Percentiles rank a stretch among this genome's conserved stretches.
Evolutionary conservation across 23 tunicate genomes (phyloP).

Genomic region (Ascidia mentula): DNA sequence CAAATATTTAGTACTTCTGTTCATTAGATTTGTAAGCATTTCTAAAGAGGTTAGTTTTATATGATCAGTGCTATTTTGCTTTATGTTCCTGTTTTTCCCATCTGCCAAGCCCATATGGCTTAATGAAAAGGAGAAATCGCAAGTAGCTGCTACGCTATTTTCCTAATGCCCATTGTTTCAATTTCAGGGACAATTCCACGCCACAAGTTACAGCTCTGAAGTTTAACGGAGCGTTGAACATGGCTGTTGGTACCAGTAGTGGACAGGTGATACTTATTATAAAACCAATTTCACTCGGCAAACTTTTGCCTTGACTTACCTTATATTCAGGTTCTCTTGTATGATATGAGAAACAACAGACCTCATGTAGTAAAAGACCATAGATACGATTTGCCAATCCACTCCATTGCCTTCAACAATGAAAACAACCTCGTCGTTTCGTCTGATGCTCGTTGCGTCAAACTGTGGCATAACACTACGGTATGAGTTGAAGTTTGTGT

Average conservation of each 20-base stretch:
- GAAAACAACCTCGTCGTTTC: conserved; percentile 67
- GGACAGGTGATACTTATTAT: conserved; percentile 51
- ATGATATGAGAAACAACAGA: conserved; percentile 66
- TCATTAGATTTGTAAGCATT: too few relatives aligned
- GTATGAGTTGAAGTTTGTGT: conserved; percentile 20
- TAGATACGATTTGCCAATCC: conserved; percentile 77
- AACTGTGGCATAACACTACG: conserved; percentile 78
- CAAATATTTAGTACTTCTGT: too few relatives aligned
- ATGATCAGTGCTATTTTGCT: background rate
- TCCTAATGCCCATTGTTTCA: too few relatives aligned
- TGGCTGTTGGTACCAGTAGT: conserved; percentile 78
- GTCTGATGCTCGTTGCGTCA: conserved; percentile 68
- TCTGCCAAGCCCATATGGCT: background rate
- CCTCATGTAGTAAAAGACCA: conserved; percentile 84
- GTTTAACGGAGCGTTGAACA: conserved; percentile 32
- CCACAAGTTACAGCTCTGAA: conserved; percentile 54
- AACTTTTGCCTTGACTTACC: too few relatives aligned
- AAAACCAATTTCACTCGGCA: too few relatives aligned
- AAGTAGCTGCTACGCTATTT: too few relatives aligned
- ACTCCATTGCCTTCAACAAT: conserved; percentile 70
- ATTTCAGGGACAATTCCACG: background rate
- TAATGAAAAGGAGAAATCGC: too few relatives aligned
- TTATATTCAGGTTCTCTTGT: conserved; percentile 62
- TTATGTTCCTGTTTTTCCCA: background rate
- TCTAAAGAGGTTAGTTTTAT: too few relatives aligned